phyloP scores from a whole-genome alignment of 2,797 vertebrate species.

The Typhlichthys subterraneus region DNA sequence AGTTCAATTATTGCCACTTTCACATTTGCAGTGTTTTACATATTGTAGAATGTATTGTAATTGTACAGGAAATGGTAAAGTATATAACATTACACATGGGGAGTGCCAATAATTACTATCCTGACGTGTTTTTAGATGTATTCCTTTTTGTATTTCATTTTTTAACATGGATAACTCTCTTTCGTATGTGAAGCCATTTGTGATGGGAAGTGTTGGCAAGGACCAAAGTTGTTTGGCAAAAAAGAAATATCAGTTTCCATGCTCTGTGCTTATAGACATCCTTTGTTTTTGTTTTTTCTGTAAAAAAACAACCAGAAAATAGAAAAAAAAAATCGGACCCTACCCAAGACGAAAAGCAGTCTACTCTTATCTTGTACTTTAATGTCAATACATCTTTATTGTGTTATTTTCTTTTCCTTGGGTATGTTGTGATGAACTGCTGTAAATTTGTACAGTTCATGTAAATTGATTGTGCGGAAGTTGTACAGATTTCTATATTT shows the following conservation, averaged over 20 bases:
- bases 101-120: constrained; percentile 83
- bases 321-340: constrained; percentile 76
- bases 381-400: constrained; percentile 94
- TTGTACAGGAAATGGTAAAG: constrained; percentile 77
- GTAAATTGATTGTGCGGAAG: constrained; percentile 99
- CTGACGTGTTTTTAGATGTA: constrained; percentile 71
- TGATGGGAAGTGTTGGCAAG: constrained; percentile 82
- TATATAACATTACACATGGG: constrained; percentile 77
- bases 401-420: constrained; percentile 82
- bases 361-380: constrained; percentile 92
- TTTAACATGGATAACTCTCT: constrained; percentile 76
- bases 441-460: constrained; percentile 99
- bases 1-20: constrained; percentile 83
- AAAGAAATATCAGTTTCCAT: constrained; percentile 75
- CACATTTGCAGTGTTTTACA: constrained; percentile 79
- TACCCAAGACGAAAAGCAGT: constrained; percentile 84
- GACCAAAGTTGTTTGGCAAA: constrained; percentile 85
- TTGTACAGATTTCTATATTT: constrained; percentile 99
- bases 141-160: constrained; percentile 83
- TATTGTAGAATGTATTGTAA: constrained; percentile 82
- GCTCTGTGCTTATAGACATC: constrained; percentile 82
- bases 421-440: constrained; percentile 99
- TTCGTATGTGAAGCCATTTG: constrained; percentile 80
- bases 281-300: constrained; percentile 72
- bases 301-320: constrained; percentile 75